phyloP scores from a whole-genome alignment of 2,888 invertebrate species.

The Eilema sororculum region DNA sequence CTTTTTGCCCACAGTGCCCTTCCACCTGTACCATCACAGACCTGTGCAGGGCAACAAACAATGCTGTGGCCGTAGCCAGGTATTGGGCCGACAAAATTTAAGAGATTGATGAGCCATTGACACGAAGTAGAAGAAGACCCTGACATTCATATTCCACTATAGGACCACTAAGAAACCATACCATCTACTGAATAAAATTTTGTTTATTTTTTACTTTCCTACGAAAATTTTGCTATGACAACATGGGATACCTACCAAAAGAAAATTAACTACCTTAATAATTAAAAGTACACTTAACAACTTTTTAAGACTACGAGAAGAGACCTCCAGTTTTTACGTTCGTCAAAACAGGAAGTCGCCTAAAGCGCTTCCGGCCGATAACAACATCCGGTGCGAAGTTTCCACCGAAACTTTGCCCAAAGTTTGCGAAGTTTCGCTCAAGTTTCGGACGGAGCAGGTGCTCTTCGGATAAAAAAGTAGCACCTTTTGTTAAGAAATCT shows the following conservation, averaged over 20 bases:
- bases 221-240: not conserved
- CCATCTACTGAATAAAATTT: not conserved
- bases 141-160: not conserved
- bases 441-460: slow-evolving; percentile 78
- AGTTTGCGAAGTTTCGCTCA: slow-evolving; percentile 54
- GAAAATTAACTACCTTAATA: slow-evolving; percentile 13
- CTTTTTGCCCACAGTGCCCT: no score
- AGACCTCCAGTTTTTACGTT: slow-evolving; percentile 62
- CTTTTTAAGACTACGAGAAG: slow-evolving; percentile 38
- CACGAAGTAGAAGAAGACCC: no score
- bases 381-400: slow-evolving; percentile 83
- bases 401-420: slow-evolving; percentile 64
- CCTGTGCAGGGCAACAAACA: no score
- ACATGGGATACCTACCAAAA: not conserved
- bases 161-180: no score
- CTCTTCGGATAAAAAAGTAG: slow-evolving; percentile 80
- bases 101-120: no score
- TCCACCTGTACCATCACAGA: no score
- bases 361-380: slow-evolving; percentile 87
- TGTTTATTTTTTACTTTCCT: not conserved
- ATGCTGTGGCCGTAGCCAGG: no score
- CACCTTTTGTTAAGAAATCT: slow-evolving; percentile 69
- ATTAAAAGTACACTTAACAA: slow-evolving; percentile 37
- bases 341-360: slow-evolving; percentile 85
- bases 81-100: no score